A percentile compares a stretch with the other conserved stretches of the same genome.
Evolutionary conservation across 1,140 invertebrate species (phyloP).

Genomic region (Bombyx mandarina): DNA sequence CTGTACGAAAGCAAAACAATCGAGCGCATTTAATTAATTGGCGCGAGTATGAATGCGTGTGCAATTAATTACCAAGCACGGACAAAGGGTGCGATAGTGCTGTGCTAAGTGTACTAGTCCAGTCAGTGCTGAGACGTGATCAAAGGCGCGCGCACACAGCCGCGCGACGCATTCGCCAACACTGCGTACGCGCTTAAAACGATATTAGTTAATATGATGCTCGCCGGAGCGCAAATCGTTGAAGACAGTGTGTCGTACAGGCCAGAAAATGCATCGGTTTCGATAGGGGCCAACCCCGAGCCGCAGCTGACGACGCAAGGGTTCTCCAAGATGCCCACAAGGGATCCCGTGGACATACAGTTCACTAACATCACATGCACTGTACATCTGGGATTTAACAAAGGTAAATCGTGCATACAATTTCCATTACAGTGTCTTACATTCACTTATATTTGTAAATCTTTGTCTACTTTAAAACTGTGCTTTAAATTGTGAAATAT

Average conservation of each 20-base stretch:
- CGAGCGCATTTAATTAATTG: too few species aligned
- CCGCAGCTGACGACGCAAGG: constrained; percentile 10
- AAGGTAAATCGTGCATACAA: constrained; percentile 65
- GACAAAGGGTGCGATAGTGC: constrained; percentile 25
- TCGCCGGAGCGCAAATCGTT: constrained; percentile 55
- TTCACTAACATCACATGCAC: constrained; percentile 80
- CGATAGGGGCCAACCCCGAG: constrained; percentile 9
- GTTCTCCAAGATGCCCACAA: constrained; percentile 64
- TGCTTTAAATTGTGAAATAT: too few species aligned
- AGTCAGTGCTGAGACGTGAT: constrained; percentile 4
- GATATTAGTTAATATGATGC: constrained; percentile 40
- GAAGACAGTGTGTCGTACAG: constrained; percentile 41
- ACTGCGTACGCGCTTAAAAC: constrained; percentile 29
- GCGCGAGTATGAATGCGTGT: constrained; percentile 1
- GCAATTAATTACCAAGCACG: constrained; percentile 4
- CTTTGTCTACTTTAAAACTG: too few species aligned
- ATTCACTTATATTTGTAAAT: too few species aligned
- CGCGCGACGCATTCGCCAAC: constrained; percentile 20
- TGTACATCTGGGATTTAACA: constrained; percentile 78
- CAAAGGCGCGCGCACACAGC: constrained; percentile 26
- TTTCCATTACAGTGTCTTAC: too few species aligned
- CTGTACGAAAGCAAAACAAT: too few species aligned
- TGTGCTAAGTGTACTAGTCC: constrained; percentile 17
- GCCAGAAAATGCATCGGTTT: constrained; percentile 8
- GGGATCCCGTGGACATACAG: constrained; percentile 77